Evolutionary conservation across 2,888 invertebrate species (phyloP).

Genomic region (Stratiomys singularior): DNA sequence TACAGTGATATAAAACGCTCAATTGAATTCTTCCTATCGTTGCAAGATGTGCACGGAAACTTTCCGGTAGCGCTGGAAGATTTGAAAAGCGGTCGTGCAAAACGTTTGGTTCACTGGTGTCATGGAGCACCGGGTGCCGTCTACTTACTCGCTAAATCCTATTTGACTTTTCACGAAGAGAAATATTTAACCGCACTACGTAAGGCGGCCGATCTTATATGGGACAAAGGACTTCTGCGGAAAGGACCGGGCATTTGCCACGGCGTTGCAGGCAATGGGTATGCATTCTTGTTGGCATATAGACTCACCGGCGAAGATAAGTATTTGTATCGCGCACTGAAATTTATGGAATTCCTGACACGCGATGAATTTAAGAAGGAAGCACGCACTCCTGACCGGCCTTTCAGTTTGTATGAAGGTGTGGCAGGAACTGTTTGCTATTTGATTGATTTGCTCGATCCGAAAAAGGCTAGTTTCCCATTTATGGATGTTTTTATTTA

Average conservation of each 20-base stretch:
- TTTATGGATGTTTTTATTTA: conserved; percentile 76
- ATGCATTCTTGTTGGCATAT: conserved; percentile 80
- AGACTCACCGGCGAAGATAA: conserved; percentile 77
- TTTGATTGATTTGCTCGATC: conserved; percentile 78
- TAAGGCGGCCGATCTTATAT: conserved; percentile 79
- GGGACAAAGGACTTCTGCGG: conserved; percentile 82
- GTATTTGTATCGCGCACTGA: conserved; percentile 78
- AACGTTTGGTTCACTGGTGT: conserved; percentile 89
- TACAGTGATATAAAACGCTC: conserved; percentile 72
- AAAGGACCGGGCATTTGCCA: conserved; percentile 94
- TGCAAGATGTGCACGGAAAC: conserved; percentile 77
- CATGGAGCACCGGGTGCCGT: conserved; percentile 87
- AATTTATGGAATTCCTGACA: conserved; percentile 81
- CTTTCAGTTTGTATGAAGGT: conserved; percentile 88
- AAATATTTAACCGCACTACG: conserved; percentile 77
- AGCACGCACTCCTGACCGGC: conserved; percentile 81
- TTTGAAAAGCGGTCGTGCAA: conserved; percentile 66
- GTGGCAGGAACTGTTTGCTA: conserved; percentile 87
- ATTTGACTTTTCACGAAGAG: conserved; percentile 76
- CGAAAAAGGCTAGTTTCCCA: conserved; percentile 81
- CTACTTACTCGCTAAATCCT: conserved; percentile 85
- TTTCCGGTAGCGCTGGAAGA: conserved; percentile 81
- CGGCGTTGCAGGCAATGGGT: conserved; percentile 85
- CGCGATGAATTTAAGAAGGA: conserved; percentile 73
- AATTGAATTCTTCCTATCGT: conserved; percentile 71